These are phyloP conservation scores for Gallirallus australis DNA, from an alignment of 2,797 vertebrate species.

Conservation along the genomic window DNA sequence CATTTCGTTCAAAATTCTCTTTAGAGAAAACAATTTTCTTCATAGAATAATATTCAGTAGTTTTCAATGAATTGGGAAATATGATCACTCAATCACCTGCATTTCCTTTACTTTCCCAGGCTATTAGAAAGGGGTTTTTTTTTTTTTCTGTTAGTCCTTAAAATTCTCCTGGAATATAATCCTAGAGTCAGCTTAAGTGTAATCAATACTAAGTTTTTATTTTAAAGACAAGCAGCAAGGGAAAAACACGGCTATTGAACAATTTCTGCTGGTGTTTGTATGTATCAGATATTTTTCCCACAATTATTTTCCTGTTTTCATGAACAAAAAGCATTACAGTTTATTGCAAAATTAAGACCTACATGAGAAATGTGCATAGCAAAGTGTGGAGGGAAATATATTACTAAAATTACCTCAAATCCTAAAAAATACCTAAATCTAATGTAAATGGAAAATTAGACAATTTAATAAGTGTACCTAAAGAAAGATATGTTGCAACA, in stretches of 20 bases:
- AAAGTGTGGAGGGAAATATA: background rate
- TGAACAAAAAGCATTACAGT: background rate
- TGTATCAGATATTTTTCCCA: background rate
- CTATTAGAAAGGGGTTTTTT: conserved; percentile 62
- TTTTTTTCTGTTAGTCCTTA: conserved; percentile 67
- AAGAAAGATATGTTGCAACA: background rate
- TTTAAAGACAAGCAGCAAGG: conserved; percentile 17
- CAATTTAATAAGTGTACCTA: background rate
- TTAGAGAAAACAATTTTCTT: conserved; percentile 63
- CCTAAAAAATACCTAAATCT: background rate
- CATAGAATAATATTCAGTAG: conserved; percentile 53
- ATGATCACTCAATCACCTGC: conserved; percentile 76
- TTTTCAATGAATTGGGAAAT: conserved; percentile 69
- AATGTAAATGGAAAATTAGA: background rate
- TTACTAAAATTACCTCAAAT: background rate
- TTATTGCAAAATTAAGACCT: background rate
- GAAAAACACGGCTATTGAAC: conserved; percentile 15
- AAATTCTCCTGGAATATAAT: conserved; percentile 75
- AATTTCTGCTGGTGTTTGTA: background rate
- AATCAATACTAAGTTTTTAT: conserved; percentile 75
- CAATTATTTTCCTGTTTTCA: background rate
- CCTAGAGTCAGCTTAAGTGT: conserved; percentile 75
- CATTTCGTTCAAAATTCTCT: conserved; percentile 70
- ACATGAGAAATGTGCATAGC: background rate
- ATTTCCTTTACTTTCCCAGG: conserved; percentile 78